Evolutionary conservation across 2,113 vertebrate species (phyloP), one percentile per base, ranked within the genome.

Genomic region (Pteruthius melanotis): DNA sequence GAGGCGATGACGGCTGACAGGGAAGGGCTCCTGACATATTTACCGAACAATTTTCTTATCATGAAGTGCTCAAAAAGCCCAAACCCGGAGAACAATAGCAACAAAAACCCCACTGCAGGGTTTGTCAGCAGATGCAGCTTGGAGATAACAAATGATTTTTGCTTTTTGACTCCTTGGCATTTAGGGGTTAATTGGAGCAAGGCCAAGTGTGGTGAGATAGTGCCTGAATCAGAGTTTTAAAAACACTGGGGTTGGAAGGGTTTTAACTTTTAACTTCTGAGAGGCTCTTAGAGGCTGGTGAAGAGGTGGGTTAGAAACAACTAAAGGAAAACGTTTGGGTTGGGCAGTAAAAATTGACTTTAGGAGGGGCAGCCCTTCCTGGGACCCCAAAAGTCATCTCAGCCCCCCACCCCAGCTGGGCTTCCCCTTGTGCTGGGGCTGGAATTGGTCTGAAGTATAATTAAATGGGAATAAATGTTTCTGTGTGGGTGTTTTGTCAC

Each of bases 101-200:
- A 61, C 92, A 37, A 74, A 77, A 71, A 74, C 35, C 28, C 26
- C 49, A 17, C 40, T 24, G 59, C 15, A 22, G 83, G 86, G 66
- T 84, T 93, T 83, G 90, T 33, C 66, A 94, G 83, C 95, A 87
- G 95, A 95, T 95, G 74, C 68, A 65, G 80, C 40, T 47, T 70
- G 15, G 4, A 87, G 95, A 93, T 93, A 91, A 74, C 71, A 68
- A 92, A 70, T 44, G 2, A 31, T 47, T 81, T 84, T 75, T 80
- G 50, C 50, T 80, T 64, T 90, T 76, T 37, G 90, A 35, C 63
- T 80, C 0, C 24, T 69, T 80, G 85, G 66, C 63, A 1, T 57
- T 65, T 40, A 44, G 76, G 37, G 39, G 45, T 84, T 89, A 83
- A 89, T 61, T 68, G 68, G 77, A 71, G 60, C 0, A 22, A 82